Base-by-base conservation (phyloP, 2,888 invertebrate genomes). In the Papilio gigon region DNA sequence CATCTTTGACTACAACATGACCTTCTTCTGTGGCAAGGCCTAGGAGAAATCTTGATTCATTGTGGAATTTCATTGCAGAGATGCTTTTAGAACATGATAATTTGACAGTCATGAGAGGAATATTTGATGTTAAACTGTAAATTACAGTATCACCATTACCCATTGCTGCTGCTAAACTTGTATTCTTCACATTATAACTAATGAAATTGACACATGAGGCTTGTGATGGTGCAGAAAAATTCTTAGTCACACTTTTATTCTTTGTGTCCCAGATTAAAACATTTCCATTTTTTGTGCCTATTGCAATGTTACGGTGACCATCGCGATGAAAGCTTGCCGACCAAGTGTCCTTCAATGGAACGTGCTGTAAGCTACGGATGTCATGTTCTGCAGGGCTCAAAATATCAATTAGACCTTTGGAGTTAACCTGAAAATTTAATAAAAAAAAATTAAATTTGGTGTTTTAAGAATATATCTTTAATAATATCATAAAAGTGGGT, bases 1-100 rank as follows among this genome's bases (percentile, higher is more conserved):
- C 83, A 71, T 93, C 92, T 73, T 88, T 81, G 8, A 93, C 77
- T 11, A 90, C 78, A 27, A 93, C 81, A 76, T 90, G 91, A 0
- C 93, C 93, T 75, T 93, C 92, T 71, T 92, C 91, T n/a, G 92
- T 90, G n/a, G 92, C 90, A 50, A 92, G 76, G 4, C 91, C 92
- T 1, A 93, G 78, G 40, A 92, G 71, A 4, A 89, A 88, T 67
- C 91, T 78, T 4, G 88, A 84, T 61, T 92, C 91, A 72, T 88
- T 90, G 73, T 93, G 92, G 69, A 92, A 93, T 71, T 89, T 89
- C 87, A 92, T 88, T 2, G 89, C 83, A 22, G 92, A 89, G 68
- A 93, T 86, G 71, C 88, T 90, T 74, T 83, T 88, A 3, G 91
- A 92, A 73, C 82, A 86, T 4, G 83, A 68, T 1, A 92, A 78